A percentile compares a stretch with the other conserved stretches of the same genome.
Conservation (phyloP, 2,888 invertebrate genomes). For the Galerucella pusilla region DNA sequence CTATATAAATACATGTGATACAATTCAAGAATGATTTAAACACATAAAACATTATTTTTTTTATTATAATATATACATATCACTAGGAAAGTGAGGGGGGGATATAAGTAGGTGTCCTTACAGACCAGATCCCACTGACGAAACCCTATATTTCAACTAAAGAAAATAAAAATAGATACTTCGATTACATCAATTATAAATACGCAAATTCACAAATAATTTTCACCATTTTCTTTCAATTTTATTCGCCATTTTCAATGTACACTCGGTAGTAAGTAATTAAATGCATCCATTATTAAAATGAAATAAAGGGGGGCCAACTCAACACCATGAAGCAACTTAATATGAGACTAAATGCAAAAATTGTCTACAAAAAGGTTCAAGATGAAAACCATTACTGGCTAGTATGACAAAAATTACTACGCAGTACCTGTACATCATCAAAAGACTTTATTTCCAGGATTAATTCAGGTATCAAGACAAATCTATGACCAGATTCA, state of each 20-base stretch:
- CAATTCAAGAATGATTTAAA: constrained; percentile 57
- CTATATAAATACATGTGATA: constrained; percentile 61
- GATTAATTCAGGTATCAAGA: neutral
- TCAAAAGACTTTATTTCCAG: too few species aligned
- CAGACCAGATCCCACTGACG: constrained; percentile 20
- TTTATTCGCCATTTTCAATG: neutral
- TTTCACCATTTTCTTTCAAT: constrained; percentile 8
- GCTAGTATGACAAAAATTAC: too few species aligned
- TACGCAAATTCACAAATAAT: neutral
- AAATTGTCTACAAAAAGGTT: too few species aligned
- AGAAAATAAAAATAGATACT: constrained; percentile 15
- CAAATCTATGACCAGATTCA: constrained; percentile 1
- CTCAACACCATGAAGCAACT: too few species aligned
- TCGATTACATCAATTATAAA: constrained; percentile 1
- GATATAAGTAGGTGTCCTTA: constrained; percentile 39
- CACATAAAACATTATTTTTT: constrained; percentile 41
- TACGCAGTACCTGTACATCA: too few species aligned
- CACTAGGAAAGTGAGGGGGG: constrained; percentile 56
- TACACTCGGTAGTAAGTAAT: neutral
- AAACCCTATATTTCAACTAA: constrained; percentile 9
- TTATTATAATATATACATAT: constrained; percentile 57
- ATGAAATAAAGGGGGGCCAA: too few species aligned
- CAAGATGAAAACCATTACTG: too few species aligned
- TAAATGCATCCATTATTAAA: neutral
- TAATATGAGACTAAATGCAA: too few species aligned